A percentile compares a stretch with the other conserved stretches of the same genome.
Conservation (phyloP, 2,113 vertebrate species). For the Notothenia rossii region DNA sequence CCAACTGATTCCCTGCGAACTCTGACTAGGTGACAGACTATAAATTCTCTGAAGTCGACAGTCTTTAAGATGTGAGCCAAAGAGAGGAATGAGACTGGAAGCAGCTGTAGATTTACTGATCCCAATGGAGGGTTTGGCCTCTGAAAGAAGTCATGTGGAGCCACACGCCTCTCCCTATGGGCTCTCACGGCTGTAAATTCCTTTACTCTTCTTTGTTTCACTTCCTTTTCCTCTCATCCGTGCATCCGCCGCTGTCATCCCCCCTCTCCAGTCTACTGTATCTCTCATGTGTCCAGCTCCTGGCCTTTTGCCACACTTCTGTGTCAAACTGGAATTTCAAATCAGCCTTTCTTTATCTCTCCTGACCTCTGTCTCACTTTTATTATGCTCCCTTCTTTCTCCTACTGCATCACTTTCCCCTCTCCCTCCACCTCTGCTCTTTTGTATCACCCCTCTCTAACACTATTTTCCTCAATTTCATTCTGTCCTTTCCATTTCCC, state of each 20-base stretch:
- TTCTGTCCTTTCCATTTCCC: not conserved
- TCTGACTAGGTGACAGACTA: not conserved
- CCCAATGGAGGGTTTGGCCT: constrained; percentile 57
- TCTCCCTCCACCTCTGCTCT: not conserved
- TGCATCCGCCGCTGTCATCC: not conserved
- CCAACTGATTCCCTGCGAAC: not conserved
- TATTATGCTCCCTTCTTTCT: not conserved
- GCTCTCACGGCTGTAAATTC: constrained; percentile 57
- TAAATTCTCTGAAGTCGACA: not conserved
- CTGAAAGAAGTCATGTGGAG: constrained; percentile 55
- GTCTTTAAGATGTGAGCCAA: constrained; percentile 4
- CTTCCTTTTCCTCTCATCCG: not conserved
- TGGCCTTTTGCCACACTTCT: constrained; percentile 36
- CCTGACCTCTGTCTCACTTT: constrained; percentile 20
- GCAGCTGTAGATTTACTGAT: constrained; percentile 64
- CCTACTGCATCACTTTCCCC: not conserved
- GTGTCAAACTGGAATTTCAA: constrained; percentile 41
- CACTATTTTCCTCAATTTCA: not conserved
- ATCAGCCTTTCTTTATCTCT: constrained; percentile 29
- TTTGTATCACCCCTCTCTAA: not conserved
- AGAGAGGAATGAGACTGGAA: constrained; percentile 29
- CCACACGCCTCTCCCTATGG: constrained; percentile 45
- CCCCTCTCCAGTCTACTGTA: not conserved
- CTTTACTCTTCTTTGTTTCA: constrained; percentile 41
- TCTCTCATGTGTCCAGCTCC: constrained; percentile 18